These are phyloP conservation scores for Thomomys bottae DNA, from an alignment of 2,113 vertebrate species.

Conservation along the genomic window DNA sequence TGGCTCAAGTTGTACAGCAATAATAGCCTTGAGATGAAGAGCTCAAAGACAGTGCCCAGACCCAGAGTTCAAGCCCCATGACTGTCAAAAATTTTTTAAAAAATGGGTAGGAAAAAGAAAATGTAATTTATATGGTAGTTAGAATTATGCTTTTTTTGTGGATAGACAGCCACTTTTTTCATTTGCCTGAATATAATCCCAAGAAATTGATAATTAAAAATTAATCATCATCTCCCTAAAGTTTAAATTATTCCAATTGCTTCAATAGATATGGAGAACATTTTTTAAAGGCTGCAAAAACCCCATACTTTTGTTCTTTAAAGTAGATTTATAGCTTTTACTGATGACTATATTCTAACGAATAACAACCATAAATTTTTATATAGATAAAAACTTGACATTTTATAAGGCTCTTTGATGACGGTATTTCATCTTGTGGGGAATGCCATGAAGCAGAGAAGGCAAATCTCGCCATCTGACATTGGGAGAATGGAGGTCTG, in stretches of 20 bases:
- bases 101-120: not conserved
- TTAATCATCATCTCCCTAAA: conserved; percentile 5
- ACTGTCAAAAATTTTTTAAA: not conserved
- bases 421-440: conserved; percentile 4
- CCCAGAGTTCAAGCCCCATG: too few species aligned
- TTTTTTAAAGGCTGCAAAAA: not conserved
- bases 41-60: too few species aligned
- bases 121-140: not conserved
- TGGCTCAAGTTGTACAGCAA: too few species aligned
- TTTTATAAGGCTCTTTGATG: not conserved
- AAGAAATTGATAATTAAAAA: conserved; percentile 46
- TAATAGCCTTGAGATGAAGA: too few species aligned
- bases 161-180: not conserved
- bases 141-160: not conserved
- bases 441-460: not conserved
- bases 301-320: not conserved
- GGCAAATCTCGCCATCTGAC: not conserved
- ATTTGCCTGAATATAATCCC: not conserved
- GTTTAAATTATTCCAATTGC: conserved; percentile 9
- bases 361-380: not conserved
- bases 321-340: not conserved
- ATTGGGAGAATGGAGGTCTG: not conserved
- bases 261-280: not conserved
- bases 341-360: not conserved
- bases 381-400: not conserved